These are phyloP conservation scores for Scomber scombrus DNA, from an alignment of 2,113 vertebrate species.

Conservation along the genomic window DNA sequence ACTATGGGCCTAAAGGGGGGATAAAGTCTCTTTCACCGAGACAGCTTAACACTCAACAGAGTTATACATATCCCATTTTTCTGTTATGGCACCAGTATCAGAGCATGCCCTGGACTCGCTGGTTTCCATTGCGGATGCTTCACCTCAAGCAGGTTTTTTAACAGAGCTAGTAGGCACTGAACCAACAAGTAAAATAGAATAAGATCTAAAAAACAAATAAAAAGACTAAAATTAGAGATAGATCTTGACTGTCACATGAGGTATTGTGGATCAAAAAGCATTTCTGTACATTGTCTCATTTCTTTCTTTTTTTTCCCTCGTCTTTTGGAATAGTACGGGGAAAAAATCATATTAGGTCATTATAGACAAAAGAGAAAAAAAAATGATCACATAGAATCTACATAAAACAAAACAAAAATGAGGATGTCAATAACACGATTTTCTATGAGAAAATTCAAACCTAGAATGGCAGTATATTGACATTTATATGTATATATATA, in stretches of 20 bases:
- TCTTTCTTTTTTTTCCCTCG: slow-evolving; percentile 70
- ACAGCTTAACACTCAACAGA: slow-evolving; percentile 86
- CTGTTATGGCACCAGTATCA: slow-evolving; percentile 85
- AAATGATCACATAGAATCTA: slow-evolving; percentile 91
- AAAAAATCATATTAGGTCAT: slow-evolving; percentile 93
- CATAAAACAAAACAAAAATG: slow-evolving; percentile 88
- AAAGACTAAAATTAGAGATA: slow-evolving; percentile 84
- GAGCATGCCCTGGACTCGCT: slow-evolving; percentile 83
- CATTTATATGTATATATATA: slow-evolving; percentile 87
- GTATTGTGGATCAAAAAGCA: slow-evolving; percentile 93
- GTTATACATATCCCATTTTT: slow-evolving; percentile 79
- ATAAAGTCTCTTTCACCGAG: slow-evolving; percentile 86
- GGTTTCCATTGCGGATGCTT: slow-evolving; percentile 82
- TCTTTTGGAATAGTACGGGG: slow-evolving; percentile 95
- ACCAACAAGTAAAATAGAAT: slow-evolving; percentile 78
- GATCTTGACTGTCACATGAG: slow-evolving; percentile 93
- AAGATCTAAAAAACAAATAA: slow-evolving; percentile 60
- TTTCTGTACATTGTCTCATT: slow-evolving; percentile 84
- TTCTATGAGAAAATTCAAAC: slow-evolving; percentile 97
- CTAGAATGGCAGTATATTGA: slow-evolving; percentile 95
- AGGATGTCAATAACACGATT: slow-evolving; percentile 92
- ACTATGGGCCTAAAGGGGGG: slow-evolving; percentile 71
- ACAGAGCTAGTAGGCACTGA: slow-evolving; percentile 85
- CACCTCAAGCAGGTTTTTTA: slow-evolving; percentile 77
- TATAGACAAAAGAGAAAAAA: slow-evolving; percentile 77